Evolutionary conservation across 2,888 invertebrate species (phyloP).

Genomic region (Sphaerophoria taeniata): DNA sequence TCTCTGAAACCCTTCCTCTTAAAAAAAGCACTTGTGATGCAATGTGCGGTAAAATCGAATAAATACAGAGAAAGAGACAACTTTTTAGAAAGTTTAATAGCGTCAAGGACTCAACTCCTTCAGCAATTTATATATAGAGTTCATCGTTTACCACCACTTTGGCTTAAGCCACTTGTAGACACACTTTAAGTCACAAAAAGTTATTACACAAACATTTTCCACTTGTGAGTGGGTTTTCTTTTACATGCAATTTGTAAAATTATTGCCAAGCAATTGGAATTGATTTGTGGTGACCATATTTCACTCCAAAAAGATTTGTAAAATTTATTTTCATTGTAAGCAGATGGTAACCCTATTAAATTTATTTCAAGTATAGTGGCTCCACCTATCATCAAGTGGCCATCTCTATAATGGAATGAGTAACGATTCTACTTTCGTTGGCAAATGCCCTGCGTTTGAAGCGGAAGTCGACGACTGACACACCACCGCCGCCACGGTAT

Average conservation of each 20-base stretch:
- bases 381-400: slow-evolving; percentile 50
- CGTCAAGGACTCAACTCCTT: slow-evolving; percentile 55
- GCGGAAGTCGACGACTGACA: neutral
- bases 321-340: neutral
- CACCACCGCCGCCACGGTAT: neutral
- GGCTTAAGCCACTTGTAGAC: slow-evolving; percentile 57
- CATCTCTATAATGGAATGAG: slow-evolving; percentile 19
- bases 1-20: neutral
- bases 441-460: too few relatives aligned
- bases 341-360: neutral
- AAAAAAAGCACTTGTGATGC: neutral
- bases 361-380: slow-evolving; percentile 2
- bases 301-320: neutral
- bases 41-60: slow-evolving; percentile 63
- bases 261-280: slow-evolving; percentile 62
- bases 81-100: slow-evolving; percentile 72
- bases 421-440: neutral
- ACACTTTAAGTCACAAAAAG: slow-evolving; percentile 14
- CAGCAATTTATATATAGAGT: slow-evolving; percentile 4
- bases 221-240: slow-evolving; percentile 12
- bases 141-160: slow-evolving; percentile 34
- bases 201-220: neutral
- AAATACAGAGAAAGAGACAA: slow-evolving; percentile 67
- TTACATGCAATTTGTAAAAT: slow-evolving; percentile 55
- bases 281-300: slow-evolving; percentile 16